These are phyloP conservation scores for Cherax quadricarinatus DNA, from an alignment of 1,140 invertebrate genomes.

Conservation along the genomic window DNA sequence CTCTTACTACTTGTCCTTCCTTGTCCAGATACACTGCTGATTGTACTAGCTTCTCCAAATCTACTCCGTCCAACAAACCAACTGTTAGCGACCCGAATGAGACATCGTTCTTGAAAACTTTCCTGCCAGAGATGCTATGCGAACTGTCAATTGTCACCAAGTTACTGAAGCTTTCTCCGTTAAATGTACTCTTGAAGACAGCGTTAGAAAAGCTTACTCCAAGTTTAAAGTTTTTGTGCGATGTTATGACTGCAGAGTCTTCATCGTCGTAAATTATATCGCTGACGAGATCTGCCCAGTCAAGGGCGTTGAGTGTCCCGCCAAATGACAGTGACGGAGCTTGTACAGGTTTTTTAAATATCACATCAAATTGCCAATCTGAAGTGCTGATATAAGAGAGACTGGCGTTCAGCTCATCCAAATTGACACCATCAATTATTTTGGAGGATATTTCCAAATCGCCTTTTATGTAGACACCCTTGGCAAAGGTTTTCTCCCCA, in stretches of 20 bases:
- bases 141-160: background rate
- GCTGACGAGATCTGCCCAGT: conserved; percentile 15
- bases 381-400: conserved; percentile 6
- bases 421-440: conserved; percentile 34
- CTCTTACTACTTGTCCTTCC: conserved; percentile 14
- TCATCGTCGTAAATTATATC: conserved; percentile 54
- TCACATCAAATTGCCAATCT: conserved; percentile 29
- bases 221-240: conserved; percentile 5
- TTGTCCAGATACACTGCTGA: conserved; percentile 46
- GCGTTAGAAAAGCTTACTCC: conserved; percentile 20
- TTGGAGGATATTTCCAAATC: conserved; percentile 42
- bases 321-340: conserved; percentile 18
- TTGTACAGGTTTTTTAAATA: conserved; percentile 25
- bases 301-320: conserved; percentile 23
- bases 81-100: conserved; percentile 24
- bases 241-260: background rate
- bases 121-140: conserved; percentile 14
- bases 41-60: conserved; percentile 13
- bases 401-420: conserved; percentile 31
- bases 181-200: conserved; percentile 36
- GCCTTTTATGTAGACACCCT: conserved; percentile 30
- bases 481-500: conserved; percentile 20
- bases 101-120: conserved; percentile 19
- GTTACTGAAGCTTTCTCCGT: conserved; percentile 40
- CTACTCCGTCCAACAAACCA: conserved; percentile 4